Conservation (phyloP, 1,140 invertebrate genomes). For the Paraescarpia echinospica region DNA sequence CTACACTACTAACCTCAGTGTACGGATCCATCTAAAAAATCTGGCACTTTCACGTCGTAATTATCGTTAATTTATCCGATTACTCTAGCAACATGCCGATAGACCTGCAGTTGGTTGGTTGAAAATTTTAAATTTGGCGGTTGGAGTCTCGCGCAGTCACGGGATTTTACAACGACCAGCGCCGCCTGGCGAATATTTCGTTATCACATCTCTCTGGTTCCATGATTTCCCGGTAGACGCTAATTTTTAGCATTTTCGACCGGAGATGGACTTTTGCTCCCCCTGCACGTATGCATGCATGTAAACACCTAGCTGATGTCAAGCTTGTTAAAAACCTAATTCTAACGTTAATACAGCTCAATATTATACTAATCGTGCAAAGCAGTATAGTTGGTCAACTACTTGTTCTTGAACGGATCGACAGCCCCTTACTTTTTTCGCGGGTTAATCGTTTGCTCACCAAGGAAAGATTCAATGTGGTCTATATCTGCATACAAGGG, state of each 20-base stretch:
- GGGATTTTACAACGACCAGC: background rate
- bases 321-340: too few relatives aligned
- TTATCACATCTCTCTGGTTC: background rate
- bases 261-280: too few relatives aligned
- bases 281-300: too few relatives aligned
- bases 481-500: too few relatives aligned
- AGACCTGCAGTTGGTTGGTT: background rate
- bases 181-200: background rate
- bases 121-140: constrained; percentile 6
- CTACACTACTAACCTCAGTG: background rate
- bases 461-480: too few relatives aligned
- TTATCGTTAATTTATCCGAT: background rate
- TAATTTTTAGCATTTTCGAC: background rate
- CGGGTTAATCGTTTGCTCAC: too few relatives aligned
- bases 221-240: background rate
- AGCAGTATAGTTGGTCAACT: too few relatives aligned
- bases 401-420: too few relatives aligned
- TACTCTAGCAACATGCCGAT: background rate
- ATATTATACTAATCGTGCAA: too few relatives aligned
- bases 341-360: too few relatives aligned
- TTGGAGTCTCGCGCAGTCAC: background rate
- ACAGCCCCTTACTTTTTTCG: too few relatives aligned
- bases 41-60: background rate
- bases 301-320: too few relatives aligned
- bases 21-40: background rate